Base-by-base conservation (phyloP, 2,113 vertebrate genomes). In the Pungitius pungitius region DNA sequence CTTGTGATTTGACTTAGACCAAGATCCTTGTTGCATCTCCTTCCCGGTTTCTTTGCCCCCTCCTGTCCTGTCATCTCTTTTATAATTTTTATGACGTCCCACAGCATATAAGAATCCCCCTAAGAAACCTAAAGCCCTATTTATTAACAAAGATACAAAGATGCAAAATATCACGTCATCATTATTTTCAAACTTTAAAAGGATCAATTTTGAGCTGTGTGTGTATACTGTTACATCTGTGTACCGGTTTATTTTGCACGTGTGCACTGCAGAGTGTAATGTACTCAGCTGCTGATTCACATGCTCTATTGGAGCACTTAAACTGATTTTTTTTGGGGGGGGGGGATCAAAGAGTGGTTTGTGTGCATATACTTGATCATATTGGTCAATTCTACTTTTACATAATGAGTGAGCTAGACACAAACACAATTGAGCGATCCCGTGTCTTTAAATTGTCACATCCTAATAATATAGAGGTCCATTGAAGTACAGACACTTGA, bases 281-380 rank as follows among this genome's bases (percentile, higher is more conserved):
- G 22, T 27, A 24, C 2, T 54, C 26, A 14, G 52, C 52, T 33
- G 33, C 12, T 40, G 37, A 42, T 60, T 55, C 61, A 27, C 42
- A 56, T 33, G 7, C 42, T 60, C 2, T 40, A 45, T 59, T 37
- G 24, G 45, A 65, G 54, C 54, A 67, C 55, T 54, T 71, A 60
- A 47, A 33, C 12, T 56, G 45, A 8, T 12, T 9, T 35, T n/a
- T 62, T 61, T 30, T n/a, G n/a, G n/a, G n/a, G 30, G 30, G 30
- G 55, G 12, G 12, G 26, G 61, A 39, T 56, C 12, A 62, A 20
- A 62, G 51, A 47, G 47, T 55, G 35, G 14, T 64, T 51, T 52
- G 22, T 35, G 15, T 33, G 30, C 7, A 26, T 57, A 1, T 17
- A 14, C 24, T 17, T 22, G 20, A 18, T 58, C 67, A 69, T 12